Conservation (phyloP, 1,140 invertebrate genomes). For the Magallana gigas region DNA sequence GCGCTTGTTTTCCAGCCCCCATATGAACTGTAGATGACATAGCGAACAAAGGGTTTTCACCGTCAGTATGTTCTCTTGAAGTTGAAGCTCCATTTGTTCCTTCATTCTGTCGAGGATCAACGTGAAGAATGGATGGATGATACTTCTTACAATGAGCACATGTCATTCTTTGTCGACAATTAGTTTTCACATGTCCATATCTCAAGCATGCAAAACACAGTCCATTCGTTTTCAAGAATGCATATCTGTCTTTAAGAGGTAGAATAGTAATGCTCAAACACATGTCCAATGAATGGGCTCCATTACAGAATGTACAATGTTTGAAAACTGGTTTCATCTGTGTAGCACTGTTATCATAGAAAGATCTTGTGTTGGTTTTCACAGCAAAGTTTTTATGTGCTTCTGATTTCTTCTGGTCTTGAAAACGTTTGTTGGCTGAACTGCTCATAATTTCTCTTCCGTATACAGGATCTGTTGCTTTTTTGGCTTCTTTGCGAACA, state of each 20-base stretch:
- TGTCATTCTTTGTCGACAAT: constrained; percentile 15
- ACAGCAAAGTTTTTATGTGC: constrained; percentile 11
- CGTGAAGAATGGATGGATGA: constrained; percentile 47
- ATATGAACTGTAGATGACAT: constrained; percentile 17
- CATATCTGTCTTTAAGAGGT: constrained; percentile 38
- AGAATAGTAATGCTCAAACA: not conserved
- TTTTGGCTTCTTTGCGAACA: constrained; percentile 50
- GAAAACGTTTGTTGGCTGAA: not conserved
- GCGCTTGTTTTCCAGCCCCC: constrained; percentile 21
- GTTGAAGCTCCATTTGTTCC: not conserved
- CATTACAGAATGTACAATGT: constrained; percentile 25
- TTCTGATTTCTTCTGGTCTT: not conserved
- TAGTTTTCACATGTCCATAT: constrained; percentile 34
- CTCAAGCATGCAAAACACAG: constrained; percentile 44
- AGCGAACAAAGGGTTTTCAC: not conserved
- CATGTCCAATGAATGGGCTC: not conserved
- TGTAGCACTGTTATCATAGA: not conserved
- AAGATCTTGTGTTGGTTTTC: not conserved
- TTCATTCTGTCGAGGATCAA: not conserved
- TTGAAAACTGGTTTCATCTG: not conserved
- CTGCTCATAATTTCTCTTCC: constrained; percentile 50
- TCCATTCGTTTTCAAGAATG: constrained; percentile 34
- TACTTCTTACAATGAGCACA: constrained; percentile 31
- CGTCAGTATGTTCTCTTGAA: not conserved
- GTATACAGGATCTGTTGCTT: constrained; percentile 20